Conservation (phyloP, 1,140 invertebrate species). For the fruit fly (Drosophila melanogaster) region Release_6_plus_ISO1_MT NT_037436.4:12883001-12883500, state of each 20-base stretch:
- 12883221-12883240: conserved; percentile 63
- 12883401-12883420: conserved; percentile 69
- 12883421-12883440: conserved; percentile 77
- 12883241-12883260: conserved; percentile 37
- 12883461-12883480: conserved; percentile 51
- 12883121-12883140: conserved; percentile 75
- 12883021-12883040: neutral
- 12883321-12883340: conserved; percentile 23
- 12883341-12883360: conserved; percentile 34
- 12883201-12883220: conserved; percentile 75
- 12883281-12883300: conserved; percentile 78
- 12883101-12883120: conserved; percentile 78
- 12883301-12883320: conserved; percentile 23
- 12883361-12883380: conserved; percentile 24
- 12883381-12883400: conserved; percentile 65
- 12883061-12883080: conserved; percentile 16
- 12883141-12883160: conserved; percentile 57
- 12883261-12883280: conserved; percentile 66
- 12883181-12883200: conserved; percentile 63
- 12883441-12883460: conserved; percentile 77
- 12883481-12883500: conserved; percentile 33
- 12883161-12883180: conserved; percentile 52
- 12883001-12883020: neutral
- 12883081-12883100: conserved; percentile 39
- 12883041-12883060: neutral